Conservation (phyloP, 2,113 vertebrate genomes). For the Embiotoca jacksoni region DNA sequence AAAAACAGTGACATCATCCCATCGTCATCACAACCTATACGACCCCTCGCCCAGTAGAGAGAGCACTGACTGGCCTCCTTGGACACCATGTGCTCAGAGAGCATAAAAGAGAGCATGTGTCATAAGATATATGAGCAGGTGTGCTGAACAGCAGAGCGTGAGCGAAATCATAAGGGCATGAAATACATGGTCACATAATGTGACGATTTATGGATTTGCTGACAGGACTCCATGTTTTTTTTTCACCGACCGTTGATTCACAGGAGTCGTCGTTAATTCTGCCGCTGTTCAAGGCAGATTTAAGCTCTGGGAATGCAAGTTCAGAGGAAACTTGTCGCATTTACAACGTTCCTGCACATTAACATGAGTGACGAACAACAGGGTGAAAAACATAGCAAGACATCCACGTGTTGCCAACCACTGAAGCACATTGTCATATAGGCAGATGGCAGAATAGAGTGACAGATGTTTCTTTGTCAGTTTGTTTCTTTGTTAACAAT, state of each 20-base stretch:
- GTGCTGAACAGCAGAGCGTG: constrained; percentile 54
- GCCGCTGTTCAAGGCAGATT: constrained; percentile 6
- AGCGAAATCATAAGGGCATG: constrained; percentile 52
- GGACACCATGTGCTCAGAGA: constrained; percentile 37
- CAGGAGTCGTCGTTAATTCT: constrained; percentile 14
- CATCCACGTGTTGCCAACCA: not conserved
- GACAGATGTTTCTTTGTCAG: not conserved
- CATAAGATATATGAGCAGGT: constrained; percentile 55
- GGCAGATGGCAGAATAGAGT: not conserved
- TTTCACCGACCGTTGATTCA: constrained; percentile 39
- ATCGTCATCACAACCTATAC: not conserved
- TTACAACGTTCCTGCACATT: not conserved
- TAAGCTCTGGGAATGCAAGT: constrained; percentile 1
- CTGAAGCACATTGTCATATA: not conserved
- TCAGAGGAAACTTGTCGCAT: constrained; percentile 10
- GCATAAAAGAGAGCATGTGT: constrained; percentile 53
- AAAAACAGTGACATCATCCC: constrained; percentile 43
- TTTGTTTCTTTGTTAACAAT: not conserved
- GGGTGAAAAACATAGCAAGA: not conserved
- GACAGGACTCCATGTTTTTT: constrained; percentile 31
- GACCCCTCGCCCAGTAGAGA: not conserved
- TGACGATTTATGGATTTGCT: constrained; percentile 55
- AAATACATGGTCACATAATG: constrained; percentile 64
- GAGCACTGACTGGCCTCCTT: constrained; percentile 27
- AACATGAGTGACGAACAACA: not conserved